Percentiles rank a stretch among this genome's conserved stretches.
Evolutionary conservation across 2,113 vertebrate genomes (phyloP).

Genomic region (Upupa epops): DNA sequence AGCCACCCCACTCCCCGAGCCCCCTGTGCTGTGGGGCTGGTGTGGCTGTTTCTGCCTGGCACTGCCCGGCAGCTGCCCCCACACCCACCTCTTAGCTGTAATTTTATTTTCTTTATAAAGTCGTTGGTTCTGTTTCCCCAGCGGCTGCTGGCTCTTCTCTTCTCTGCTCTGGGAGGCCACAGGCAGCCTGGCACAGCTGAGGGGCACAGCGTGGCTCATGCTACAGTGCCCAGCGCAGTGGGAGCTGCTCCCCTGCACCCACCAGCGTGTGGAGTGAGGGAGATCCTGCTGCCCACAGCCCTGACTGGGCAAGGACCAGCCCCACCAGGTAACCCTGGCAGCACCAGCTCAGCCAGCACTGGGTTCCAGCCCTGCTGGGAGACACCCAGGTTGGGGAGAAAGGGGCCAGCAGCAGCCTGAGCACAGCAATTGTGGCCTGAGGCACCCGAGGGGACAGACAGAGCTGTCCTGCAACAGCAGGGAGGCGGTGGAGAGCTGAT

Average conservation of each 20-base stretch:
- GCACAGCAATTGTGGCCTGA: too few relatives aligned
- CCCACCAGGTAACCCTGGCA: not conserved
- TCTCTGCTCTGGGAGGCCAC: not conserved
- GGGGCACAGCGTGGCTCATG: accelerated
- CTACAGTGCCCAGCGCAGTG: not conserved
- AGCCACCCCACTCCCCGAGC: too few relatives aligned
- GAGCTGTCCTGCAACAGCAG: not conserved
- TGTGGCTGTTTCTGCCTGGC: not conserved
- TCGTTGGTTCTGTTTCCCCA: not conserved
- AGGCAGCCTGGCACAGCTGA: not conserved
- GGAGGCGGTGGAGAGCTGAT: accelerated
- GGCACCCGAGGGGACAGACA: accelerated
- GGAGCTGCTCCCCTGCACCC: not conserved
- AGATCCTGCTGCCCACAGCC: not conserved
- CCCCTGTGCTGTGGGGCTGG: not conserved
- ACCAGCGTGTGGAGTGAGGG: too few relatives aligned
- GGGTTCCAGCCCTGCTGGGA: not conserved
- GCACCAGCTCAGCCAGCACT: not conserved
- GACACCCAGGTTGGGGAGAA: not conserved
- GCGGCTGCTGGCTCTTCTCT: not conserved
- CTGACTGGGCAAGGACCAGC: not conserved
- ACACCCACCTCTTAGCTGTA: not conserved
- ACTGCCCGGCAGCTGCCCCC: not conserved
- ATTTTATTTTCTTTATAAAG: constrained; percentile 66
- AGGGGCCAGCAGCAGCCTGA: not conserved